Evolutionary conservation across 2,797 vertebrate genomes (phyloP).

Genomic region (Otolemur crassicaudatus): DNA sequence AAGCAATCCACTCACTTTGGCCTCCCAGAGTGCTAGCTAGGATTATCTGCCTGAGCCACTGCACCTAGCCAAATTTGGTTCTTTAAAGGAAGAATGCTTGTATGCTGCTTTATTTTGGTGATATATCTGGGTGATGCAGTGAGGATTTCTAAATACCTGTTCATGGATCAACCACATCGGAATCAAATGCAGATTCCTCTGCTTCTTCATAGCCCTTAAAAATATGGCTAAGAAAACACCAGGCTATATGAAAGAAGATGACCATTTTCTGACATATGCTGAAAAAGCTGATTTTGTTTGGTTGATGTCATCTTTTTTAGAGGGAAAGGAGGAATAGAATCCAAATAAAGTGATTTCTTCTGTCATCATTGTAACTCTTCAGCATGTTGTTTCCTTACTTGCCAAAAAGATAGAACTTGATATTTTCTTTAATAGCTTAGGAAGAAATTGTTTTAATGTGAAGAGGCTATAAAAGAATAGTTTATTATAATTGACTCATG

Average conservation of each 20-base stretch:
- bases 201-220: neutral
- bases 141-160: neutral
- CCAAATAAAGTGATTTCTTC: neutral
- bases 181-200: slow-evolving; percentile 16
- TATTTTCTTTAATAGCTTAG: slow-evolving; percentile 12
- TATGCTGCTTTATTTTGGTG: neutral
- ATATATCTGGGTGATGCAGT: neutral
- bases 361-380: neutral
- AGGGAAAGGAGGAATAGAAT: neutral
- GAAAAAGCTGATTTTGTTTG: slow-evolving; percentile 33
- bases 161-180: neutral
- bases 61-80: too few species aligned
- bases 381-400: neutral
- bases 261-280: neutral
- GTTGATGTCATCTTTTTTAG: neutral
- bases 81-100: neutral
- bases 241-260: neutral
- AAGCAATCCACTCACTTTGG: too few species aligned
- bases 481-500: neutral
- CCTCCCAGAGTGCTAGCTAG: too few species aligned
- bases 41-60: too few species aligned
- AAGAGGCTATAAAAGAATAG: slow-evolving; percentile 4
- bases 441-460: slow-evolving; percentile 7
- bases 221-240: neutral
- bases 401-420: slow-evolving; percentile 5